Percentiles rank a stretch among this genome's conserved stretches.
Evolutionary conservation across 2,888 invertebrate genomes (phyloP).

Genomic region (Agriotes lineatus): DNA sequence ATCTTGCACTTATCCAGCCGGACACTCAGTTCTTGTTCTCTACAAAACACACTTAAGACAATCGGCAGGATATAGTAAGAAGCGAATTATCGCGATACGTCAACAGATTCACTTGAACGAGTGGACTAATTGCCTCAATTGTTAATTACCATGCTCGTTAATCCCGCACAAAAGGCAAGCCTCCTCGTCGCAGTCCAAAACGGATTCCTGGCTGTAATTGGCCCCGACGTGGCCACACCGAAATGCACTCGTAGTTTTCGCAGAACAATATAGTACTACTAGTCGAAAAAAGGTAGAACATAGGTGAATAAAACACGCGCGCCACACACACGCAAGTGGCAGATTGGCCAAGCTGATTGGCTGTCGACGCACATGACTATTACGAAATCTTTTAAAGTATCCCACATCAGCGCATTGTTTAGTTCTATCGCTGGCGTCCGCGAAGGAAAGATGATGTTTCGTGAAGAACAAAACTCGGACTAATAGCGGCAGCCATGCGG

Average conservation of each 20-base stretch:
- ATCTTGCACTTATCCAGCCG: constrained; percentile 6
- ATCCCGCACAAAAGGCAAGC: neutral
- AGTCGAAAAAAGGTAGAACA: constrained; percentile 39
- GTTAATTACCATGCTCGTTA: neutral
- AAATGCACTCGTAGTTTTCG: constrained; percentile 19
- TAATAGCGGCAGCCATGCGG: constrained; percentile 43
- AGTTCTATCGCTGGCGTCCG: constrained; percentile 2
- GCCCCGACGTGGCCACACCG: no score
- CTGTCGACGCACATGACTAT: constrained; percentile 48
- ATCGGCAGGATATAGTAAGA: neutral
- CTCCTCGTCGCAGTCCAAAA: no score
- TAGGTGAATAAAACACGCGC: constrained; percentile 44
- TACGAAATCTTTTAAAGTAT: constrained; percentile 44
- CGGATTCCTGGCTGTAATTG: no score
- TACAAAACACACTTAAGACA: neutral
- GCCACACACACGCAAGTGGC: constrained; percentile 50
- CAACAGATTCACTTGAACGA: constrained; percentile 5
- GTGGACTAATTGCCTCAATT: neutral
- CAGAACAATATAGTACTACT: constrained; percentile 36
- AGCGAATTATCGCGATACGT: neutral
- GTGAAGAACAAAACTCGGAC: constrained; percentile 22
- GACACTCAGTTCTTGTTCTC: neutral
- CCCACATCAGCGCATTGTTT: constrained; percentile 37
- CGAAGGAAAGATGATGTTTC: constrained; percentile 28
- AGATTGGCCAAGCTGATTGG: constrained; percentile 50